Evolutionary conservation across 2,888 invertebrate species (phyloP).

Genomic region (Heliconius ethilla): DNA sequence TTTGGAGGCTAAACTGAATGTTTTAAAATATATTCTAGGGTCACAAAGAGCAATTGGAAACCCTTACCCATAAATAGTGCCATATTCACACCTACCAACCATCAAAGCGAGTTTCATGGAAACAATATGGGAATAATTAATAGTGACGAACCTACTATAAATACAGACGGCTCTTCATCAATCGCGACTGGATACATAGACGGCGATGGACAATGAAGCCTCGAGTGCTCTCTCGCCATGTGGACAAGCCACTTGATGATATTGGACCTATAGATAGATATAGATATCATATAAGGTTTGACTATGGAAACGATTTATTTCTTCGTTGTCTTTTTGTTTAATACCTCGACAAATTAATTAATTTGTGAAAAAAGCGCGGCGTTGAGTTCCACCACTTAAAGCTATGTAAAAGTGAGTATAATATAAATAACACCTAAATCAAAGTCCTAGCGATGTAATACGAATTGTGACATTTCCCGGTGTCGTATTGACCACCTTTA

Average conservation of each 20-base stretch:
- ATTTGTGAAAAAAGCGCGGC: too few relatives aligned
- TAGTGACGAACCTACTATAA: neutral
- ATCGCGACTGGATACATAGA: constrained; percentile 18
- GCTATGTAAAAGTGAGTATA: neutral
- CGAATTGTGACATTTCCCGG: constrained; percentile 5
- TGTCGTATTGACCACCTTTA: constrained; percentile 5
- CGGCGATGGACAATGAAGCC: constrained; percentile 6
- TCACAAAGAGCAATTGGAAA: too few relatives aligned
- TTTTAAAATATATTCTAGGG: too few relatives aligned
- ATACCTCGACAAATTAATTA: too few relatives aligned
- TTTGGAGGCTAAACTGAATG: too few relatives aligned
- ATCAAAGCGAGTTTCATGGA: neutral
- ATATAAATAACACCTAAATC: neutral
- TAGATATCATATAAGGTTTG: neutral
- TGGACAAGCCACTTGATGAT: constrained; percentile 3
- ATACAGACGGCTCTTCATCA: constrained; percentile 9
- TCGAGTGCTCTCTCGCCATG: neutral
- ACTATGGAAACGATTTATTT: too few relatives aligned
- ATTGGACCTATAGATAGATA: neutral
- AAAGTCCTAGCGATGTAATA: neutral
- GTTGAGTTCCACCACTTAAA: too few relatives aligned
- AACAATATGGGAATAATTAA: constrained; percentile 5
- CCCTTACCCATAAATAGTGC: too few relatives aligned
- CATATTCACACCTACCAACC: neutral
- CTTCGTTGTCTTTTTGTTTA: too few relatives aligned